phyloP scores from a whole-genome alignment of 1,140 invertebrate species.

The Drosophila jambulina region DNA sequence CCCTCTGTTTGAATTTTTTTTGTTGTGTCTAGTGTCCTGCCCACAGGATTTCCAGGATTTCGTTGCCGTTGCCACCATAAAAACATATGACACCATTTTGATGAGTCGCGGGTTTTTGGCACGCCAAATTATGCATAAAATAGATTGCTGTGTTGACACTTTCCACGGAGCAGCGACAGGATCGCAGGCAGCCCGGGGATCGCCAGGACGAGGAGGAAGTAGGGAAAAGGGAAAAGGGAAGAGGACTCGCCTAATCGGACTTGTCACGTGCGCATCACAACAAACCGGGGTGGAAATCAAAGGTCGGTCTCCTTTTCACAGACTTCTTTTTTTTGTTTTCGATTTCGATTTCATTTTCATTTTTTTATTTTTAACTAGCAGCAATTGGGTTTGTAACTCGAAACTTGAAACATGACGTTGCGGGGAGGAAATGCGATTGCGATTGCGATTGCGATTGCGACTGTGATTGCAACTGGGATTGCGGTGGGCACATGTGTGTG shows the following conservation, averaged over 20 bases:
- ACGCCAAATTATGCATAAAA: constrained; percentile 72
- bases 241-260: constrained; percentile 62
- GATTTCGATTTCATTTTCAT: not conserved
- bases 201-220: not conserved
- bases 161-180: not conserved
- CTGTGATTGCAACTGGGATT: constrained; percentile 4
- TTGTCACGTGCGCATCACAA: constrained; percentile 74
- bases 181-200: not conserved
- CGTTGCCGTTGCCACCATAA: constrained; percentile 53
- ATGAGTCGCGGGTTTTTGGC: constrained; percentile 52
- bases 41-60: not conserved
- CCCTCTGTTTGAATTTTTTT: not conserved
- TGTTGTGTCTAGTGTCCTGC: not conserved
- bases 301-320: constrained; percentile 31
- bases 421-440: constrained; percentile 17
- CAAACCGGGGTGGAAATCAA: constrained; percentile 41
- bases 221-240: not conserved
- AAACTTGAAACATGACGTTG: constrained; percentile 31
- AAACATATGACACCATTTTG: constrained; percentile 80
- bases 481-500: constrained; percentile 40
- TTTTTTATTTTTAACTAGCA: constrained; percentile 44
- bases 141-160: constrained; percentile 72
- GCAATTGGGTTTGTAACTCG: constrained; percentile 62
- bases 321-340: constrained; percentile 27
- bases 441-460: not conserved